phyloP scores from a whole-genome alignment of 2,797 vertebrate genomes.

The Anguilla megastoma region DNA sequence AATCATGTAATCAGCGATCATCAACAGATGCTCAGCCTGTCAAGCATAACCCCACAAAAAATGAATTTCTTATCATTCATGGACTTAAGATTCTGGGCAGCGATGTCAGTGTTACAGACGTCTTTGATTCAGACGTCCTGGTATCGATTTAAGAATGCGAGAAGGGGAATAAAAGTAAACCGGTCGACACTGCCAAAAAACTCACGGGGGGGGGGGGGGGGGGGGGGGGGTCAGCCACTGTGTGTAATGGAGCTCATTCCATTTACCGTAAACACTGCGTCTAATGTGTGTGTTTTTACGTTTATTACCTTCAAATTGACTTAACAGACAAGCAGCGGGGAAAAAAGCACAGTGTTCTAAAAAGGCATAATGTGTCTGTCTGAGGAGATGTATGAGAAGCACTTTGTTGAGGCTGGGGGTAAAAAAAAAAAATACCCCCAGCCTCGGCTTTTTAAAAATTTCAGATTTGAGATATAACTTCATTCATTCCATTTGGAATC shows the following conservation, averaged over 20 bases:
- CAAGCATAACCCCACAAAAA: not conserved
- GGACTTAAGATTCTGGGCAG: not conserved
- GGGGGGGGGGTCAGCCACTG: not conserved
- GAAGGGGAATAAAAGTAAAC: not conserved
- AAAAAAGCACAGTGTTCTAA: constrained; percentile 68
- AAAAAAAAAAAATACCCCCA: too few relatives aligned
- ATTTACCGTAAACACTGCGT: constrained; percentile 74
- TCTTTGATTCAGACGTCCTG: not conserved
- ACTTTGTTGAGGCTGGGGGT: constrained; percentile 73
- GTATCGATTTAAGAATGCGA: not conserved
- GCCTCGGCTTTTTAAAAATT: constrained; percentile 87
- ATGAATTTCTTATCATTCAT: not conserved
- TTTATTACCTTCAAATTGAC: constrained; percentile 74
- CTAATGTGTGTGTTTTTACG: constrained; percentile 70
- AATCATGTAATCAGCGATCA: not conserved
- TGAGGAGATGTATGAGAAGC: constrained; percentile 86
- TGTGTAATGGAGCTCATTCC: constrained; percentile 51
- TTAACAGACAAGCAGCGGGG: constrained; percentile 71
- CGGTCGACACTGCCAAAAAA: not conserved
- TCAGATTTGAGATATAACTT: constrained; percentile 77
- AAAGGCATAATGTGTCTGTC: constrained; percentile 78
- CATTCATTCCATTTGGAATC: constrained; percentile 76
- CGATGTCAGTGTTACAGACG: not conserved
- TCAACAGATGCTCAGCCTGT: not conserved
- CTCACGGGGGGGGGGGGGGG: not conserved